Conservation (phyloP, 2,888 invertebrate species). For the Biston stratarius region DNA sequence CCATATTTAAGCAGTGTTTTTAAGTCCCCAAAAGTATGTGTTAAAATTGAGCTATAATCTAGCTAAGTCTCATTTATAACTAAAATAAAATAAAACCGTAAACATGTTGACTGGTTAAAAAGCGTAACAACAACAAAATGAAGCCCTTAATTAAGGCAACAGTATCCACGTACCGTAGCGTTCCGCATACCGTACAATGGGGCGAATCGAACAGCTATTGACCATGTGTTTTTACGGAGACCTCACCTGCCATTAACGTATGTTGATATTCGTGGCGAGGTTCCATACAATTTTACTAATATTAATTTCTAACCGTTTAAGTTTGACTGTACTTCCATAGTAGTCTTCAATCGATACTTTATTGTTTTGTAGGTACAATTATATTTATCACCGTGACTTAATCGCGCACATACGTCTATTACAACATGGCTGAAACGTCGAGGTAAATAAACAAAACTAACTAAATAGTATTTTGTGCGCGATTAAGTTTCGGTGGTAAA, state of each 20-base stretch:
- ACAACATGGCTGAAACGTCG: too few relatives aligned
- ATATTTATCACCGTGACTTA: too few relatives aligned
- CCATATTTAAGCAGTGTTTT: too few relatives aligned
- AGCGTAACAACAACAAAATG: slow-evolving; percentile 1
- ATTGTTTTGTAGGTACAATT: too few relatives aligned
- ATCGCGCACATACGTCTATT: too few relatives aligned
- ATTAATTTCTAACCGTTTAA: not conserved
- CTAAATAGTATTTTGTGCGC: too few relatives aligned
- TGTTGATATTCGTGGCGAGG: slow-evolving; percentile 28
- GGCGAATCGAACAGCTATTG: slow-evolving; percentile 38
- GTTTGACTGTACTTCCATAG: not conserved
- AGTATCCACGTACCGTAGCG: slow-evolving; percentile 32
- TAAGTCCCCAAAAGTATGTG: too few relatives aligned
- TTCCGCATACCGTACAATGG: slow-evolving; percentile 43
- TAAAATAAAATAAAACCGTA: too few relatives aligned
- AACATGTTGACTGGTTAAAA: not conserved
- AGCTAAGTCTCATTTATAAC: too few relatives aligned
- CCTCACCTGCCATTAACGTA: slow-evolving; percentile 44
- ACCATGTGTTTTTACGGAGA: slow-evolving; percentile 57
- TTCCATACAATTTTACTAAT: slow-evolving; percentile 40
- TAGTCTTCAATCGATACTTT: not conserved
- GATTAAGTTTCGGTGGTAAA: too few relatives aligned
- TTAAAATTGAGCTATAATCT: too few relatives aligned
- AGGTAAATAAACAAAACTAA: too few relatives aligned
- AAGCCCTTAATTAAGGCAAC: slow-evolving; percentile 35